Evolutionary conservation across 2,888 invertebrate species (phyloP).

Genomic region (Carpatolechia fugitivella): DNA sequence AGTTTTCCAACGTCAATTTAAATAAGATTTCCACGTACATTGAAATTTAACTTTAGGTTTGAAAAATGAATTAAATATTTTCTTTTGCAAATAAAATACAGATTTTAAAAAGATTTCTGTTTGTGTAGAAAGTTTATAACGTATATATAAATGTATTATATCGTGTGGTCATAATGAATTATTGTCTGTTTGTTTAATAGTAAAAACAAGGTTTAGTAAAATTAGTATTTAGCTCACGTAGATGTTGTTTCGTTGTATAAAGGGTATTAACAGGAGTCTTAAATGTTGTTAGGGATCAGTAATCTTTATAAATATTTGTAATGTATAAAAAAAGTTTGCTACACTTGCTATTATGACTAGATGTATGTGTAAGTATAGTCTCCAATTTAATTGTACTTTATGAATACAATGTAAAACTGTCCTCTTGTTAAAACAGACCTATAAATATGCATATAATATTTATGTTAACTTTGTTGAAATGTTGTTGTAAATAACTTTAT

Average conservation of each 20-base stretch:
- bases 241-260: conserved; percentile 1
- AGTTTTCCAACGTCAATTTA: background rate
- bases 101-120: no score
- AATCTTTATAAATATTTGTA: conserved; percentile 16
- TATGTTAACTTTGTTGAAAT: conserved; percentile 54
- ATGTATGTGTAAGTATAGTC: conserved; percentile 13
- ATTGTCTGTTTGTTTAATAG: background rate
- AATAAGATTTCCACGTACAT: background rate
- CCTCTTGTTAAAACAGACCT: conserved; percentile 32
- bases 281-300: conserved; percentile 49
- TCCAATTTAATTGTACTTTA: background rate
- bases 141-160: no score
- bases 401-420: conserved; percentile 41
- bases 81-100: no score
- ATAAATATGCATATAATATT: conserved; percentile 32
- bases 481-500: conserved; percentile 67
- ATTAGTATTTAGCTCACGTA: conserved; percentile 23
- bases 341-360: conserved; percentile 27
- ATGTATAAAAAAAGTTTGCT: conserved; percentile 22
- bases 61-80: no score
- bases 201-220: background rate
- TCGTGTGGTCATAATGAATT: background rate
- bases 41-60: no score
- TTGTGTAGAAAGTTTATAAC: no score
- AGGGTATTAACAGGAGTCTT: conserved; percentile 24